Evolutionary conservation across 2,888 invertebrate species (phyloP), one percentile per base, ranked within the genome.

Genomic region (Agrotis exclamationis): DNA sequence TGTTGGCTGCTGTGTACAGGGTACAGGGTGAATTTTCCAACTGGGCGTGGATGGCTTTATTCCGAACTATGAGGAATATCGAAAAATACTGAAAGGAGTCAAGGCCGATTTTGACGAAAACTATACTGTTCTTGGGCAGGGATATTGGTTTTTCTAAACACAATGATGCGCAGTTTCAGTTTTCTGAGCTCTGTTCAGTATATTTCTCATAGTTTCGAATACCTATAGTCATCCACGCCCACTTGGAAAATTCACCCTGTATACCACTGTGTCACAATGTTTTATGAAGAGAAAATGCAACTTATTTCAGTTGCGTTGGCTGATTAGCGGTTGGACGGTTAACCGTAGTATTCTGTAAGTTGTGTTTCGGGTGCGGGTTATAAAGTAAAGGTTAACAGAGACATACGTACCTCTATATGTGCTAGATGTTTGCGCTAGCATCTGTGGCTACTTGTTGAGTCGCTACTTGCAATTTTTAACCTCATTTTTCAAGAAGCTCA

Each of bases 361-460:
- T 72, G 11, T 70, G n/a, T 50, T 66, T 63, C 63, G 58, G 72
- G 76, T 66, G 14, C 9, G 39, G 54, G 76, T 44, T 64, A 16
- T 63, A 66, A 62, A 68, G 50, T 77, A 65, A 77, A 65, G 39
- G 64, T 60, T 75, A 60, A 53, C 28, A 47, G 20, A 60, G 33
- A 60, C 16, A 39, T 59, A 48, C 14, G 53, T 71, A 65, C 14
- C 44, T n/a, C 18, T n/a, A 13, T 45, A 44, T 2, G 47, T 53
- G 22, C 39, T 65, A 62, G 14, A 48, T 45, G 47, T 50, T 57
- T 62, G 53, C 47, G 47, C 54, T 57, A 74, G 39, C 66, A 75
- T 64, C 63, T 75, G 63, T 70, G 53, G 53, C 70, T 62, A 79
- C 79, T 79, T 79, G 79, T 79, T 79, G 79, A 79, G 75, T 70